Percentiles rank a stretch among this genome's conserved stretches.
Conservation (phyloP, 2,113 vertebrate genomes). For the Deroptyus accipitrinus region DNA sequence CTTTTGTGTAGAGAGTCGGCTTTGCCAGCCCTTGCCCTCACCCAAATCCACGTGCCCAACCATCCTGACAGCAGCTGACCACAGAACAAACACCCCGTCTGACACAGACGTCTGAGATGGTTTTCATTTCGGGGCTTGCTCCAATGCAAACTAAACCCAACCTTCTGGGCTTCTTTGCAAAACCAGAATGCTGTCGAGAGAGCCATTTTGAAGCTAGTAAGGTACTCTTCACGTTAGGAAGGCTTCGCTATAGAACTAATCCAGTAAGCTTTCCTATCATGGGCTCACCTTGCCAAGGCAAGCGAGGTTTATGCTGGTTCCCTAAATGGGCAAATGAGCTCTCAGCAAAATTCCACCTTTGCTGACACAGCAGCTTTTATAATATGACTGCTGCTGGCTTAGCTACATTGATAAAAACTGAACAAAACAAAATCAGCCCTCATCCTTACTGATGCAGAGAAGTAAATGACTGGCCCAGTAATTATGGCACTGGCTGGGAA, state of each 20-base stretch:
- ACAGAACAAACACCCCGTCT: background rate
- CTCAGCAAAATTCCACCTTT: slow-evolving; percentile 49
- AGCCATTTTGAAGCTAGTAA: background rate
- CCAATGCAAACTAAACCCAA: background rate
- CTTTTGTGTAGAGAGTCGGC: background rate
- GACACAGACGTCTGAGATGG: background rate
- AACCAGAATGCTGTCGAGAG: background rate
- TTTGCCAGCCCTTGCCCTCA: background rate
- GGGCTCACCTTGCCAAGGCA: background rate
- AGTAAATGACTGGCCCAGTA: background rate
- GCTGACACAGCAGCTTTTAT: slow-evolving; percentile 27
- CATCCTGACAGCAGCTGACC: background rate
- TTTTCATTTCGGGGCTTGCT: background rate
- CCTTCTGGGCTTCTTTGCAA: background rate
- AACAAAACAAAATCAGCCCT: background rate
- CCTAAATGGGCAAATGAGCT: background rate
- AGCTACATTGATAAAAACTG: slow-evolving; percentile 23
- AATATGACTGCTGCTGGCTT: slow-evolving; percentile 30
- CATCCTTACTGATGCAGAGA: background rate
- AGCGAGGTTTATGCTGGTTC: background rate
- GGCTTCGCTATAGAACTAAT: background rate
- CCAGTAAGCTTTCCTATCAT: background rate
- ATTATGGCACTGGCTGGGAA: background rate
- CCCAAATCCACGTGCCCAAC: background rate
- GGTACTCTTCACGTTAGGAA: background rate